Percentiles rank a stretch among this genome's conserved stretches.
Evolutionary conservation across 2,797 vertebrate genomes (phyloP).

Genomic region (Girardinus metallicus): DNA sequence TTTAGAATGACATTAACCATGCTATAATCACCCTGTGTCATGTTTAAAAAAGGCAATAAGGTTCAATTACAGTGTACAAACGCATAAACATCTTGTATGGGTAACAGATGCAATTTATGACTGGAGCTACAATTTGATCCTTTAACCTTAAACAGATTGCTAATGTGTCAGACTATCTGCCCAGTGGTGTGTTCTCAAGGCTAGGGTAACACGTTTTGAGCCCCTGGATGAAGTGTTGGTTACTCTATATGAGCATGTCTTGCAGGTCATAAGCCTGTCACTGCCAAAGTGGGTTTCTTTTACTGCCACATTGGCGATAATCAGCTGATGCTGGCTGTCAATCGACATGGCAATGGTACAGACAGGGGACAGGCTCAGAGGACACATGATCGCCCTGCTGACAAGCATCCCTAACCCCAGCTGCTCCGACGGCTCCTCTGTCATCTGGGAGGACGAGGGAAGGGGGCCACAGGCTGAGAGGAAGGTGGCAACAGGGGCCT

Average conservation of each 20-base stretch:
- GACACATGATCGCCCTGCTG: conserved; percentile 70
- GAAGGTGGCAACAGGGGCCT: conserved; percentile 74
- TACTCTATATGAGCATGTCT: conserved; percentile 73
- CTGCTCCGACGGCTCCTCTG: conserved; percentile 72
- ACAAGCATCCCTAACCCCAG: conserved; percentile 77
- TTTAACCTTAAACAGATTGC: conserved; percentile 78
- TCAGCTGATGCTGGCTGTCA: conserved; percentile 81
- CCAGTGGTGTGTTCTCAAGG: conserved; percentile 70
- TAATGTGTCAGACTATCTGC: conserved; percentile 77
- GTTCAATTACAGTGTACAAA: conserved; percentile 60
- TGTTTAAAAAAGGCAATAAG: conserved; percentile 57
- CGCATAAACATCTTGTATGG: conserved; percentile 66
- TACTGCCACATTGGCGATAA: conserved; percentile 80
- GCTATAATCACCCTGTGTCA: conserved; percentile 10
- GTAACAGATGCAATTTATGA: conserved; percentile 73
- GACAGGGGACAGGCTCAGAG: conserved; percentile 69
- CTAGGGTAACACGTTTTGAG: conserved; percentile 60
- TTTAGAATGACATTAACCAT: conserved; percentile 33
- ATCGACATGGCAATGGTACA: conserved; percentile 59
- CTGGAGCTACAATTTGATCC: conserved; percentile 67
- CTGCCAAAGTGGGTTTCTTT: conserved; percentile 78
- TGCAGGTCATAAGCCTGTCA: conserved; percentile 73
- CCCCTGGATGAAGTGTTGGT: conserved; percentile 74
- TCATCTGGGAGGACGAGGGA: conserved; percentile 51
- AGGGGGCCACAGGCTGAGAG: conserved; percentile 19